phyloP scores from a whole-genome alignment of 2,797 vertebrate genomes.

The Oreochromis mossambicus region DNA sequence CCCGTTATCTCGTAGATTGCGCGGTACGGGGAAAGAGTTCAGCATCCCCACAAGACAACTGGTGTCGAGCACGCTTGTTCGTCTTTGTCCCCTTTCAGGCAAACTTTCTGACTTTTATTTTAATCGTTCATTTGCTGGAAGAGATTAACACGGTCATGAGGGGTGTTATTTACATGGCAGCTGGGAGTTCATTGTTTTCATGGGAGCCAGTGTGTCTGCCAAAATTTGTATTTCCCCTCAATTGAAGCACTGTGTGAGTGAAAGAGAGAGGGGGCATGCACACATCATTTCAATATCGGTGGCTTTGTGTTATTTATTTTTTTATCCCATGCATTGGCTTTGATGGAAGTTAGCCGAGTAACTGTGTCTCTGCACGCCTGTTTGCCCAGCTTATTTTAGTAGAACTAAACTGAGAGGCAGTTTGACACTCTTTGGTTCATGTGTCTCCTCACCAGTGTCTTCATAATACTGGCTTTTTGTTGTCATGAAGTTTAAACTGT shows the following conservation, averaged over 20 bases:
- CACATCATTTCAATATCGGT: background rate
- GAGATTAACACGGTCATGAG: conserved; percentile 47
- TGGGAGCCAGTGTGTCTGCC: conserved; percentile 58
- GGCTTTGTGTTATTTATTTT: background rate
- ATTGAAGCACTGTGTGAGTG: conserved; percentile 7
- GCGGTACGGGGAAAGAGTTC: background rate
- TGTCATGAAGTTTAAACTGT: background rate
- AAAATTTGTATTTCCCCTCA: conserved; percentile 59
- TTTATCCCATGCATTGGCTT: background rate
- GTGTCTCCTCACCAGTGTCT: background rate
- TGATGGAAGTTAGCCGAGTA: background rate
- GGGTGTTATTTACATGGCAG: conserved; percentile 60
- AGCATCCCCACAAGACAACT: background rate
- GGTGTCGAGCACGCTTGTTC: background rate
- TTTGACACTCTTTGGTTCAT: background rate
- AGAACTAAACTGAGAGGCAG: background rate
- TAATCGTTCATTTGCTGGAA: conserved; percentile 36
- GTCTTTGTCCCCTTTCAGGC: conserved; percentile 10
- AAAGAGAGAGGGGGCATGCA: background rate
- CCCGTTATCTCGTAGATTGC: background rate
- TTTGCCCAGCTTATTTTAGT: background rate
- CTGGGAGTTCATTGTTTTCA: conserved; percentile 62
- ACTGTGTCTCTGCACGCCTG: background rate
- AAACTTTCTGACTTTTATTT: conserved; percentile 31
- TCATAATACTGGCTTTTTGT: background rate